Evolutionary conservation across 2,113 vertebrate species (phyloP), one percentile per base, ranked within the genome.

Genomic region (Charina bottae): DNA sequence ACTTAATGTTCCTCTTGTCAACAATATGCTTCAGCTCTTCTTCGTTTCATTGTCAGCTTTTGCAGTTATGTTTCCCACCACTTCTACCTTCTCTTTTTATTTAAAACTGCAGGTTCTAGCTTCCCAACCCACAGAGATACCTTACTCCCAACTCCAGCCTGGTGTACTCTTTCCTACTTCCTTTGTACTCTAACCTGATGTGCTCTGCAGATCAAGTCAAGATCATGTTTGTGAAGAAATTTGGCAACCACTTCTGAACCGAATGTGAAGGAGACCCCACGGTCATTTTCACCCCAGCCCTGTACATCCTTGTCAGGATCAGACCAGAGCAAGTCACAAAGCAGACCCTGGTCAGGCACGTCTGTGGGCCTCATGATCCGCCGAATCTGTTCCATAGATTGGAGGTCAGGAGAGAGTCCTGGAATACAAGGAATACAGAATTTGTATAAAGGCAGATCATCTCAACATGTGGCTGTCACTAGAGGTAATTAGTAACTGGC

Each of bases 321-420:
- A 0, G 99, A 99, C 99, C 99, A 99, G 88, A 99, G 98, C 90
- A 99, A 97, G 96, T 99, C 99, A 0, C 99, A 99, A 62, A 99
- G 97, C 89, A 99, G 97, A n/a, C 99, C 99, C 97, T 99, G 99
- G 94, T 99, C 99, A 0, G 99, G 99, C 68, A 99, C 99, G 0
- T 99, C 99, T 5, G 99, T 99, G 97, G 99, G 99, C 37, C 99
- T 98, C 99, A 99, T 99, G 94, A 99, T 99, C 85, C 99, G 97
- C 62, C 99, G 98, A 85, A 99, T 98, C 97, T 99, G 99, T 96
- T 99, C 99, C 99, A 99, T 99, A 0, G 99, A 99, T 95, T 99
- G 99, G 93, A 99, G 97, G 96, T 99, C 99, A 0, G 99, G 99
- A 84, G 99, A 99, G 10, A 99, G 95, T 56, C 98, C 98, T 99